Evolutionary conservation across 2,888 invertebrate species (phyloP).

Genomic region (Drosophila formosana): DNA sequence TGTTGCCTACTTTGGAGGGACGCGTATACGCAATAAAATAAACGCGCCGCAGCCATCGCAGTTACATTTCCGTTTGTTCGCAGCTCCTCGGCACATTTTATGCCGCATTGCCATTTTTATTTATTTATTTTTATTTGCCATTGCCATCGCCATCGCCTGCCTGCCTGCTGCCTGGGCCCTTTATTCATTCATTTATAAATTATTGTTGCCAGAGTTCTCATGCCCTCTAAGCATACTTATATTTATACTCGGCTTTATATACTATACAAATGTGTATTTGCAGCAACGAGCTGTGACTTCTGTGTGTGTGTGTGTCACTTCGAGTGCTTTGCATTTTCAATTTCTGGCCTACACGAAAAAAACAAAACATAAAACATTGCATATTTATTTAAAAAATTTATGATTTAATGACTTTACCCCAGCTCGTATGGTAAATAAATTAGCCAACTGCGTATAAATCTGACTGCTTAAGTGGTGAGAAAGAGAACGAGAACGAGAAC

Average conservation of each 20-base stretch:
- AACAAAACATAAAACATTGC: slow-evolving; percentile 31
- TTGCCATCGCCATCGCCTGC: slow-evolving; percentile 34
- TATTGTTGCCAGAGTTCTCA: slow-evolving; percentile 70
- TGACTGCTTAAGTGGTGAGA: slow-evolving; percentile 7
- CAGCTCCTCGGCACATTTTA: slow-evolving; percentile 65
- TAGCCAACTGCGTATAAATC: slow-evolving; percentile 34
- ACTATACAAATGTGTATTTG: slow-evolving; percentile 3
- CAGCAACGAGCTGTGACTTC: slow-evolving; percentile 6
- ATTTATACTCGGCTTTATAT: slow-evolving; percentile 27
- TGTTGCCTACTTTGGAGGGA: slow-evolving; percentile 66
- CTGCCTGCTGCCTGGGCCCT: slow-evolving; percentile 55
- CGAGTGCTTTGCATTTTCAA: slow-evolving; percentile 68
- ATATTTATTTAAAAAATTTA: slow-evolving; percentile 66
- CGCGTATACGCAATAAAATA: slow-evolving; percentile 78
- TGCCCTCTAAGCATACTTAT: slow-evolving; percentile 55
- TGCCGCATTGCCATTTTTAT: slow-evolving; percentile 81
- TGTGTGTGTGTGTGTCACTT: slow-evolving; percentile 46
- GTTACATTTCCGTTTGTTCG: slow-evolving; percentile 67
- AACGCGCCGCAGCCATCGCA: slow-evolving; percentile 68
- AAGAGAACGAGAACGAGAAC: neutral
- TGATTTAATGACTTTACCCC: slow-evolving; percentile 61
- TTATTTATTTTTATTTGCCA: slow-evolving; percentile 78
- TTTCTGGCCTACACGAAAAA: slow-evolving; percentile 34
- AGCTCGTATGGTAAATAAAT: slow-evolving; percentile 42
- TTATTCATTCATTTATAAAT: slow-evolving; percentile 79